Evolutionary conservation across 2,888 invertebrate species (phyloP).

Genomic region (Platycheirus albimanus): DNA sequence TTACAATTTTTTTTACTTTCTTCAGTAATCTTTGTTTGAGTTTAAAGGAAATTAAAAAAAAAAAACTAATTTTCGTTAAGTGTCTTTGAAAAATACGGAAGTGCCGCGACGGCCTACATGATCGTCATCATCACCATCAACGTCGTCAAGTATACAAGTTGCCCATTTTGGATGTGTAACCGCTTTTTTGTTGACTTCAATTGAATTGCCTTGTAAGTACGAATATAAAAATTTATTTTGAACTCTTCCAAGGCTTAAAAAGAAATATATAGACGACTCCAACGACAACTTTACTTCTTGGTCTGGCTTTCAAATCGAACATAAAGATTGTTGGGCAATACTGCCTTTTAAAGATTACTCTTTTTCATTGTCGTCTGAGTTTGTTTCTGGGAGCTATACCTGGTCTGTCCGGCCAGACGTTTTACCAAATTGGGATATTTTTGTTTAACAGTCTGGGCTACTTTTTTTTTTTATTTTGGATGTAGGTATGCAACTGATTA

Average conservation of each 20-base stretch:
- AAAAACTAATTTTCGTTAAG: slow-evolving; percentile 43
- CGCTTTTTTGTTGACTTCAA: slow-evolving; percentile 7
- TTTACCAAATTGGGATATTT: slow-evolving; percentile 33
- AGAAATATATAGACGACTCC: no score
- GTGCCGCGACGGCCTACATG: slow-evolving; percentile 46
- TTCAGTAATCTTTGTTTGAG: slow-evolving; percentile 59
- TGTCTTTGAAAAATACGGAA: slow-evolving; percentile 59
- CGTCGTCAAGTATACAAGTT: no score
- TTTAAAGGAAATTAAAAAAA: slow-evolving; percentile 35
- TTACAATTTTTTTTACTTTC: slow-evolving; percentile 10
- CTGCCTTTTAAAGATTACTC: slow-evolving; percentile 7
- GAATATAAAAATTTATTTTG: slow-evolving; percentile 24
- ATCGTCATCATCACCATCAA: slow-evolving; percentile 31
- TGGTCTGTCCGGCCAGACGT: no score
- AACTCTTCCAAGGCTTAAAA: slow-evolving; percentile 41
- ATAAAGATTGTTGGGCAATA: slow-evolving; percentile 28
- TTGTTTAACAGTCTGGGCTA: background rate
- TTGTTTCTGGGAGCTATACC: slow-evolving; percentile 2
- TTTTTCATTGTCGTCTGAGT: slow-evolving; percentile 21
- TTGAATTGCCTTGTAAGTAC: slow-evolving; percentile 58
- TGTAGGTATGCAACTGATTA: slow-evolving; percentile 15
- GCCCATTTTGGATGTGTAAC: slow-evolving; percentile 40
- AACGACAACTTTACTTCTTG: slow-evolving; percentile 4
- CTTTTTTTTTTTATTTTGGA: background rate
- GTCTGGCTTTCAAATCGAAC: background rate